Percentiles rank a stretch among this genome's conserved stretches.
Conservation (phyloP, 2,797 vertebrate genomes). For the Urocyon cinereoargenteus region DNA sequence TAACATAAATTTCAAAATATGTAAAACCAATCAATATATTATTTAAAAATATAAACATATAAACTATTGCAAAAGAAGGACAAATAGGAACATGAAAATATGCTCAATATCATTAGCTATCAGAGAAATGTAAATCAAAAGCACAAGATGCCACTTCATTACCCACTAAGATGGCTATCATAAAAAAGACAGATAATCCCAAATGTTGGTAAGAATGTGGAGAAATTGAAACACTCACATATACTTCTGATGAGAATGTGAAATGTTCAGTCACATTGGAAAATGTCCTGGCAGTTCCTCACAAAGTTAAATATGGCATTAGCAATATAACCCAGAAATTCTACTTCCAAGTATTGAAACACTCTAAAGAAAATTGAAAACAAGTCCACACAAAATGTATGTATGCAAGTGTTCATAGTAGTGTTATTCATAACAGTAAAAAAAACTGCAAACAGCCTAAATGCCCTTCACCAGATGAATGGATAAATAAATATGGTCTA, state of each 20-base stretch:
- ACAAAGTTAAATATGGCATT: not conserved
- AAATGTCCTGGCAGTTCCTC: not conserved
- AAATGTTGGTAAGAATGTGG: not conserved
- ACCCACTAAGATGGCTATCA: not conserved
- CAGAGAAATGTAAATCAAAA: constrained; percentile 27
- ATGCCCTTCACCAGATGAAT: not conserved
- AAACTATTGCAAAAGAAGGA: not conserved
- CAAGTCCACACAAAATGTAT: not conserved
- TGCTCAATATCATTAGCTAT: not conserved
- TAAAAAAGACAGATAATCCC: not conserved
- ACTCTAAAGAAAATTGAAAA: not conserved
- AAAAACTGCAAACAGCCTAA: not conserved
- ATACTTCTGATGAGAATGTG: not conserved
- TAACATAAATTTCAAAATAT: not conserved
- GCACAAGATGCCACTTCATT: not conserved
- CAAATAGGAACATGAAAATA: not conserved
- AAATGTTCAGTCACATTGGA: not conserved
- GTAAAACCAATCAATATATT: not conserved
- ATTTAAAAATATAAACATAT: not conserved
- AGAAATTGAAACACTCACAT: not conserved
- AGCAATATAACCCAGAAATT: not conserved
- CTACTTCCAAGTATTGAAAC: not conserved
- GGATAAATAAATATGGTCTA: not conserved
- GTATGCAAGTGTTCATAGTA: not conserved
- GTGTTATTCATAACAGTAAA: not conserved